Conservation (phyloP, 2,888 invertebrate species). For the Drosophila greeni region DNA sequence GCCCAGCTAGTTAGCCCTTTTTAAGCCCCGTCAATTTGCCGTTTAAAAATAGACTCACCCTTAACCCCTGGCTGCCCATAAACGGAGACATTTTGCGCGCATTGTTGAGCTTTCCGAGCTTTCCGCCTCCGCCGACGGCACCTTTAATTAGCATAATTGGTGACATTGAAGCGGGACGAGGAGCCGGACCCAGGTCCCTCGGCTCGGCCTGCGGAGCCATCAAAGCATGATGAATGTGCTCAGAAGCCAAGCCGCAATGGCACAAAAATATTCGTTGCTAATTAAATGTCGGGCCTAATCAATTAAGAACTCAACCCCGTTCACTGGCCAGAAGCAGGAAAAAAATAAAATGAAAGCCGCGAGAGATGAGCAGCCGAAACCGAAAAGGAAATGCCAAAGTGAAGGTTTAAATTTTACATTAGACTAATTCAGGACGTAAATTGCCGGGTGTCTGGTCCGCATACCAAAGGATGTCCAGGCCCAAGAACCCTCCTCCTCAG, state of each 20-base stretch:
- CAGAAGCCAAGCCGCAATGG: slow-evolving; percentile 33
- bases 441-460: slow-evolving; percentile 63
- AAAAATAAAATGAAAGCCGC: neutral
- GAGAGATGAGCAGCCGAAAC: slow-evolving; percentile 10
- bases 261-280: slow-evolving; percentile 51
- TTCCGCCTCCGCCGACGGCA: slow-evolving; percentile 33
- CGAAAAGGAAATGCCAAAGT: slow-evolving; percentile 28
- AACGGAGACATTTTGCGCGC: slow-evolving; percentile 59
- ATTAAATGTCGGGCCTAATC: slow-evolving; percentile 67
- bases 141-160: slow-evolving; percentile 72
- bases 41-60: slow-evolving; percentile 52
- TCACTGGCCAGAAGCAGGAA: slow-evolving; percentile 29
- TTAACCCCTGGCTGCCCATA: slow-evolving; percentile 12
- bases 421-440: slow-evolving; percentile 75
- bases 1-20: slow-evolving; percentile 39
- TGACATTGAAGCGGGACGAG: slow-evolving; percentile 42
- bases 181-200: neutral
- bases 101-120: slow-evolving; percentile 54
- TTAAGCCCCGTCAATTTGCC: slow-evolving; percentile 43
- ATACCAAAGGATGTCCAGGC: slow-evolving; percentile 52
- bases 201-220: slow-evolving; percentile 22
- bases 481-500: slow-evolving; percentile 17
- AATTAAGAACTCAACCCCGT: slow-evolving; percentile 50
- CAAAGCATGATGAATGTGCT: slow-evolving; percentile 48
- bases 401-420: slow-evolving; percentile 69